These are phyloP conservation scores for Philopedon plagiatum DNA, from an alignment of 2,888 invertebrate species.

Conservation along the genomic window DNA sequence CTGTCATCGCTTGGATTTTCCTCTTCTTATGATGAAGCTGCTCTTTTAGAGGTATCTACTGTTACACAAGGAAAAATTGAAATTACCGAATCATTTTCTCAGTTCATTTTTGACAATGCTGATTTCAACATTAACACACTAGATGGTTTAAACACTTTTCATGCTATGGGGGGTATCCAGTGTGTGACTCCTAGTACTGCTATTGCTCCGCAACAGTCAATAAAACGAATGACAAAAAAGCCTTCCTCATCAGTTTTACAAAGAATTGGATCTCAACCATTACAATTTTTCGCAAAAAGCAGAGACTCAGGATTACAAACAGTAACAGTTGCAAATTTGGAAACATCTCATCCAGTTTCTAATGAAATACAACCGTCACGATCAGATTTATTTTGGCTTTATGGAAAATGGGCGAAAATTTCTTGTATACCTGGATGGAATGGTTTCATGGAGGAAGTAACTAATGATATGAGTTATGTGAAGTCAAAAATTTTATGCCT, in stretches of 20 bases:
- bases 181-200: constrained; percentile 30
- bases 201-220: not conserved
- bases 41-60: not conserved
- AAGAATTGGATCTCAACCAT: not conserved
- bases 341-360: not conserved
- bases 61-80: not conserved
- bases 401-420: constrained; percentile 39
- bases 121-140: constrained; percentile 27
- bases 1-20: constrained; percentile 2
- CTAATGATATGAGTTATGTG: too few species aligned
- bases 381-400: constrained; percentile 42
- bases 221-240: not conserved
- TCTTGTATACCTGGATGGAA: constrained; percentile 49
- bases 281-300: constrained; percentile 48
- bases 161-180: constrained; percentile 26
- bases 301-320: constrained; percentile 37
- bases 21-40: constrained; percentile 13
- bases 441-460: constrained; percentile 34
- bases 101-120: constrained; percentile 28
- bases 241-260: not conserved
- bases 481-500: too few species aligned
- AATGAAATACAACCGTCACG: not conserved
- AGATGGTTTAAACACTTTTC: constrained; percentile 29
- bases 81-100: constrained; percentile 11
- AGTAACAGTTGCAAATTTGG: constrained; percentile 44